Percentiles rank a stretch among this genome's conserved stretches.
These are phyloP conservation scores for Sciurus niger DNA, from an alignment of 2,113 vertebrate genomes.

Conservation along the genomic window DNA sequence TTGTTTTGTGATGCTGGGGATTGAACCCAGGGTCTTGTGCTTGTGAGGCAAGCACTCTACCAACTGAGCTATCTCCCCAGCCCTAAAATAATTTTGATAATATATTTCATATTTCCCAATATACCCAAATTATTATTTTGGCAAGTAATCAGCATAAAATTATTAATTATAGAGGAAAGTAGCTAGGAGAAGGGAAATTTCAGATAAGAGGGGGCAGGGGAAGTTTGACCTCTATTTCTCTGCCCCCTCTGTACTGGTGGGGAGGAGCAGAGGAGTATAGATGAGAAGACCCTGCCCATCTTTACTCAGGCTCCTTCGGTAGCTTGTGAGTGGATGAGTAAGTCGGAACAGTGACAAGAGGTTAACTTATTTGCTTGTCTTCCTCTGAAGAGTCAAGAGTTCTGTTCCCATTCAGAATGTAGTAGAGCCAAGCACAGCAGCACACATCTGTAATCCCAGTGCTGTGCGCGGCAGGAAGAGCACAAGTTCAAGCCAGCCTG, in stretches of 20 bases:
- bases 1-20: too few species aligned
- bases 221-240: not conserved
- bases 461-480: too few species aligned
- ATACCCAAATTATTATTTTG: constrained; percentile 36
- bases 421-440: not conserved
- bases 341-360: not conserved
- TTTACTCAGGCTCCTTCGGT: not conserved
- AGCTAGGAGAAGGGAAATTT: not conserved
- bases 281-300: not conserved
- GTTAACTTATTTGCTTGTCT: not conserved
- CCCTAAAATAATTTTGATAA: constrained; percentile 39
- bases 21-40: too few species aligned
- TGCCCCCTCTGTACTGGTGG: rapidly evolving
- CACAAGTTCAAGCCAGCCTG: too few species aligned
- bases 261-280: too few species aligned
- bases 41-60: too few species aligned
- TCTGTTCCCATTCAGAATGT: not conserved
- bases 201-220: not conserved
- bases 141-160: constrained; percentile 33
- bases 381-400: not conserved
- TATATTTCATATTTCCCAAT: not conserved
- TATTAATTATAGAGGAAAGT: not conserved
- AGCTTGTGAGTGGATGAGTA: not conserved
- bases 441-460: too few species aligned
- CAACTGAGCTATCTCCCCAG: too few species aligned